These are phyloP conservation scores for Phenganax stokvisi DNA, from an alignment of 92 coral and sea anemone genomes.

Conservation along the genomic window DNA sequence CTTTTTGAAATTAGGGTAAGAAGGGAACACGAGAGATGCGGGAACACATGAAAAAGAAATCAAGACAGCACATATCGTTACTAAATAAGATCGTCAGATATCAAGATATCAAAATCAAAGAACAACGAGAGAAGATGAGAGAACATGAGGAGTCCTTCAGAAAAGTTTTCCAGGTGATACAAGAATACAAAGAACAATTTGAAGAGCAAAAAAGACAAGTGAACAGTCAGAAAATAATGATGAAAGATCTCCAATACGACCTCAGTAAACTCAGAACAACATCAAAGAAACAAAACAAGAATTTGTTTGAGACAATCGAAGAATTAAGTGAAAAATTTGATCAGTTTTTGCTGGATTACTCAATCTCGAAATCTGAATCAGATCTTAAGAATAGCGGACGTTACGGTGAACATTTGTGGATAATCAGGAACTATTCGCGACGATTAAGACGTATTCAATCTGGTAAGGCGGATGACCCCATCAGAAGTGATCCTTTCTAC, in stretches of 20 bases:
- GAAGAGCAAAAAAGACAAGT: slow-evolving; percentile 59
- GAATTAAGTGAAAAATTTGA: slow-evolving; percentile 19
- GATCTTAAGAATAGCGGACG: slow-evolving; percentile 43
- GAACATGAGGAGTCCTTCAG: slow-evolving; percentile 66
- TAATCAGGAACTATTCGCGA: slow-evolving; percentile 61
- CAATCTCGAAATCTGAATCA: background rate
- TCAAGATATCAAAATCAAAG: slow-evolving; percentile 68
- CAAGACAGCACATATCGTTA: slow-evolving; percentile 66
- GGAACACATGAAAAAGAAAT: slow-evolving; percentile 59
- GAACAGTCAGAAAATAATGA: slow-evolving; percentile 55
- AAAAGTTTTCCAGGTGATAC: slow-evolving; percentile 62
- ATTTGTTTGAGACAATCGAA: slow-evolving; percentile 51
- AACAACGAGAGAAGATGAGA: slow-evolving; percentile 61
- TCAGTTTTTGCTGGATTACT: slow-evolving; percentile 30
- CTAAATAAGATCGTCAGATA: slow-evolving; percentile 72
- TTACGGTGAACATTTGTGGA: slow-evolving; percentile 89
- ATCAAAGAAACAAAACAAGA: slow-evolving; percentile 46
- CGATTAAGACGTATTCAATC: slow-evolving; percentile 71
- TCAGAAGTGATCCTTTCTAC: slow-evolving; percentile 88
- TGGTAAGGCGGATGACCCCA: slow-evolving; percentile 88
- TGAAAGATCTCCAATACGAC: slow-evolving; percentile 6
- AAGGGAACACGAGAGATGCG: slow-evolving; percentile 52
- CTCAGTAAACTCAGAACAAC: background rate
- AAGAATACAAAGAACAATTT: slow-evolving; percentile 59
- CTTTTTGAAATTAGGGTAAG: slow-evolving; percentile 44